Evolutionary conservation across 2,113 vertebrate genomes (phyloP), one percentile per base, ranked within the genome.

Genomic region (Ceyx melanurus): DNA sequence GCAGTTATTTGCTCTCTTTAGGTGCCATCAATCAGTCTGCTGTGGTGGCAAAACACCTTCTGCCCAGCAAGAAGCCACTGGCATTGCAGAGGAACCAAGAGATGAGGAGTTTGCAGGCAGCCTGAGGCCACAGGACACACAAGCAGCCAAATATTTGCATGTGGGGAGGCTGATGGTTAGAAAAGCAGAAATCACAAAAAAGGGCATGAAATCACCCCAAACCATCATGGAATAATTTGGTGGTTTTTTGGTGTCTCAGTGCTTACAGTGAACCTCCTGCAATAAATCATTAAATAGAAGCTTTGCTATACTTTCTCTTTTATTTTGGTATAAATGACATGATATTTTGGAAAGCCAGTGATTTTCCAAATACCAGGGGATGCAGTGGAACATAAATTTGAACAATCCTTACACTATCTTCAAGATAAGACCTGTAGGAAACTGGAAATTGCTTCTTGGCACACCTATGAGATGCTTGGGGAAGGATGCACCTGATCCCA

Each of bases 381-480:
- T 56, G 29, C 29, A 62, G 43, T 4, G 10, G 45, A 76, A 94
- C 2, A 20, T 16, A 60, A 61, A 74, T 54, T 13, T 5, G 2
- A 70, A 71, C 0, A 0, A 53, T 64, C 25, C 42, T 81, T 58
- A 42, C 4, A 29, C 7, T 37, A 50, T 8, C 35, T 54, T 29
- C 43, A 84, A 68, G 45, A 48, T 19, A n/a, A 82, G 53, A 75
- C 25, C 15, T 10, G 26, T 7, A 78, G 54, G 45, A 54, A 91
- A 67, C 9, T 12, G 13, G 29, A 71, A 77, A 22, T 37, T 57
- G 64, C 65, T 61, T 72, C 26, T 60, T 56, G 48, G 60, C 56
- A 60, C 17, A 19, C 14, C n/a, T 71, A 42, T 17, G 66, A 60
- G 29, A 20, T 0, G 0, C 22, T 89, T 3, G 2, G 62, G 20